Evolutionary conservation across 2,888 invertebrate species (phyloP).

Genomic region (Deilephila porcellus): DNA sequence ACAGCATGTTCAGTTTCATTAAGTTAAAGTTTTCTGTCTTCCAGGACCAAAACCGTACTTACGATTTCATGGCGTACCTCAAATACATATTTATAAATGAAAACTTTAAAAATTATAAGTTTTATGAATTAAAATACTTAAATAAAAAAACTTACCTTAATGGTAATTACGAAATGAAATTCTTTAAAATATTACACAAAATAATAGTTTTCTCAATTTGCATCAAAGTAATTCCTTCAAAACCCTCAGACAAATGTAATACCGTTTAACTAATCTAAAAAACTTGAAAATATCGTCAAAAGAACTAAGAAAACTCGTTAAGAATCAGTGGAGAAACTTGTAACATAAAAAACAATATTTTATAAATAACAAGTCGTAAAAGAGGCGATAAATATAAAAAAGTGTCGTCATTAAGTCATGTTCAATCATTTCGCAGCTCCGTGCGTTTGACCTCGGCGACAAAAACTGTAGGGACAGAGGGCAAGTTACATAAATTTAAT

Average conservation of each 20-base stretch:
- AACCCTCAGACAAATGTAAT: background rate
- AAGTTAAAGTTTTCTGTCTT: too few relatives aligned
- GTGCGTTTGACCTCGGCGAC: conserved; percentile 8
- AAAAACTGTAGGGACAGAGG: conserved; percentile 24
- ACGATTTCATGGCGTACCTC: too few relatives aligned
- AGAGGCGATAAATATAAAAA: conserved; percentile 16
- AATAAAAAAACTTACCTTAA: too few relatives aligned
- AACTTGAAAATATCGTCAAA: conserved; percentile 6
- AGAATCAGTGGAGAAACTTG: background rate
- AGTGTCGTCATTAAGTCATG: conserved; percentile 18
- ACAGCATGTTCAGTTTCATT: too few relatives aligned
- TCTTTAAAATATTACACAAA: too few relatives aligned
- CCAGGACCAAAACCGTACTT: too few relatives aligned
- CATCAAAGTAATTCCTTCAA: background rate
- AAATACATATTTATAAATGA: too few relatives aligned
- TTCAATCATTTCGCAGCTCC: conserved; percentile 27
- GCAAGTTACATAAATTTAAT: conserved; percentile 32
- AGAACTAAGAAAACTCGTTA: background rate
- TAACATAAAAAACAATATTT: background rate
- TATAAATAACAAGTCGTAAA: conserved; percentile 10
- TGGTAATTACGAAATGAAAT: too few relatives aligned
- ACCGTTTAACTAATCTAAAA: background rate
- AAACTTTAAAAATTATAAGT: too few relatives aligned
- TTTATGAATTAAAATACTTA: too few relatives aligned
- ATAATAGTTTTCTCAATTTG: too few relatives aligned